Conservation (phyloP, 2,113 vertebrate genomes). For the Plotosus lineatus region DNA sequence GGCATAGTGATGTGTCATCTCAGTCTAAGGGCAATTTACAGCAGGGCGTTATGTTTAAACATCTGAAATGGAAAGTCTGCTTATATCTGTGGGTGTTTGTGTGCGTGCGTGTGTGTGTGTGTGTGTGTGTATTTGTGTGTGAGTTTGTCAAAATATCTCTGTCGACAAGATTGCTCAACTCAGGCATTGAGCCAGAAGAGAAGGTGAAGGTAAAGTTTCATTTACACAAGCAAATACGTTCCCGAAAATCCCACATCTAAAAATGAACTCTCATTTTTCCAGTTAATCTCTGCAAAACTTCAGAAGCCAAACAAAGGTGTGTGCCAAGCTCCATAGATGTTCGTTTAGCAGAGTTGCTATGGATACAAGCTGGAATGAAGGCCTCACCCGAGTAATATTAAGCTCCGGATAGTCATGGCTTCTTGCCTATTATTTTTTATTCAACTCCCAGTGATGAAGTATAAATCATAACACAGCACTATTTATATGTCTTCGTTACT, state of each 20-base stretch:
- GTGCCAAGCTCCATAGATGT: not conserved
- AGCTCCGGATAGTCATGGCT: constrained; percentile 42
- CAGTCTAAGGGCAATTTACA: constrained; percentile 31
- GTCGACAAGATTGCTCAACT: not conserved
- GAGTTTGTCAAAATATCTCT: not conserved
- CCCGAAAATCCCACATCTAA: constrained; percentile 18
- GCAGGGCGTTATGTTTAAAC: constrained; percentile 39
- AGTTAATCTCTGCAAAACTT: constrained; percentile 18
- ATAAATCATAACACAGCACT: constrained; percentile 46
- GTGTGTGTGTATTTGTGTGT: constrained; percentile 3
- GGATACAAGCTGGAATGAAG: constrained; percentile 49
- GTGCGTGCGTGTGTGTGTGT: constrained; percentile 21
- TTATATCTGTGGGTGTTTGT: not conserved
- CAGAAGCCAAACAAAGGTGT: constrained; percentile 39
- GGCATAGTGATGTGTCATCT: constrained; percentile 32
- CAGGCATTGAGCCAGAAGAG: not conserved
- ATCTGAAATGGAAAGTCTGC: constrained; percentile 17
- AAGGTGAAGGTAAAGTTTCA: constrained; percentile 22
- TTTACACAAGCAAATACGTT: constrained; percentile 16
- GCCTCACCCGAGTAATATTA: constrained; percentile 42
- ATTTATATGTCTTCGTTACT: constrained; percentile 43
- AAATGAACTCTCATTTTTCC: constrained; percentile 8
- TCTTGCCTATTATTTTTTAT: constrained; percentile 33
- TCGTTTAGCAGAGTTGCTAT: constrained; percentile 52
- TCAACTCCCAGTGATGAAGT: not conserved